Percentiles rank a stretch among this genome's conserved stretches.
These are phyloP conservation scores for Phengaris arion DNA, from an alignment of 2,888 invertebrate species.

Conservation along the genomic window DNA sequence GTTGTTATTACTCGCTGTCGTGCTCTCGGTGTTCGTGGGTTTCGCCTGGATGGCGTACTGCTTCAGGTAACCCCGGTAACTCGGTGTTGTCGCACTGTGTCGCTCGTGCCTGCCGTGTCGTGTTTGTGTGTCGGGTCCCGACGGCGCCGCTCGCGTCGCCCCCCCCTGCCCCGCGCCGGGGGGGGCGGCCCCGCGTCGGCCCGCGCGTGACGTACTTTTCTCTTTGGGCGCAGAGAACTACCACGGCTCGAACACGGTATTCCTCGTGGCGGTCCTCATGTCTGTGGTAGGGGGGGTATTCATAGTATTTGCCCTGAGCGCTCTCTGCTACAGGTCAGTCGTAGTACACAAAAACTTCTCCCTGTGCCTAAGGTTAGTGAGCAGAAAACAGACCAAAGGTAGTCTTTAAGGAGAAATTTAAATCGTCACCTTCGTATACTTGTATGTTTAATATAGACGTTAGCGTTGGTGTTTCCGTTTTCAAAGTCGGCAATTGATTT, in stretches of 20 bases:
- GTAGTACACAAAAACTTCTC: slow-evolving; percentile 99
- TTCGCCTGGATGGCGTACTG: slow-evolving; percentile 96
- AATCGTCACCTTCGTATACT: slow-evolving; percentile 80
- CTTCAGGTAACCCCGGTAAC: slow-evolving; percentile 89
- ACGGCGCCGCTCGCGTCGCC: slow-evolving; percentile 58
- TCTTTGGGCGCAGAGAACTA: slow-evolving; percentile 90
- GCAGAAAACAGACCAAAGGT: slow-evolving; percentile 89
- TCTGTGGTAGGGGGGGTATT: slow-evolving; percentile 99
- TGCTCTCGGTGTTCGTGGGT: slow-evolving; percentile 96
- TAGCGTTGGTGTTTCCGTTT: slow-evolving; percentile 78
- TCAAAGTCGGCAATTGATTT: slow-evolving; percentile 73
- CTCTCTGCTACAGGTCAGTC: slow-evolving; percentile 99
- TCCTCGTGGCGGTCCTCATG: slow-evolving; percentile 98
- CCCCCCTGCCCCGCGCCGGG: slow-evolving; percentile 43
- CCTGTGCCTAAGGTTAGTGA: slow-evolving; percentile 99
- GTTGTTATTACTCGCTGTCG: slow-evolving; percentile 94
- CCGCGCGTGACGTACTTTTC: slow-evolving; percentile 58
- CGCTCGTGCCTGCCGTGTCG: slow-evolving; percentile 67
- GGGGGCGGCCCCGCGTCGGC: slow-evolving; percentile 48
- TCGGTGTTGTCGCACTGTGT: slow-evolving; percentile 75
- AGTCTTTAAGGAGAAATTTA: slow-evolving; percentile 81
- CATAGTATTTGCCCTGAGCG: slow-evolving; percentile 98
- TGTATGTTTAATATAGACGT: slow-evolving; percentile 78
- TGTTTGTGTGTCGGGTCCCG: slow-evolving; percentile 48
- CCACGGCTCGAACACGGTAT: slow-evolving; percentile 98